Conservation (phyloP, 2,113 vertebrate genomes). For the Erinaceus europaeus region DNA sequence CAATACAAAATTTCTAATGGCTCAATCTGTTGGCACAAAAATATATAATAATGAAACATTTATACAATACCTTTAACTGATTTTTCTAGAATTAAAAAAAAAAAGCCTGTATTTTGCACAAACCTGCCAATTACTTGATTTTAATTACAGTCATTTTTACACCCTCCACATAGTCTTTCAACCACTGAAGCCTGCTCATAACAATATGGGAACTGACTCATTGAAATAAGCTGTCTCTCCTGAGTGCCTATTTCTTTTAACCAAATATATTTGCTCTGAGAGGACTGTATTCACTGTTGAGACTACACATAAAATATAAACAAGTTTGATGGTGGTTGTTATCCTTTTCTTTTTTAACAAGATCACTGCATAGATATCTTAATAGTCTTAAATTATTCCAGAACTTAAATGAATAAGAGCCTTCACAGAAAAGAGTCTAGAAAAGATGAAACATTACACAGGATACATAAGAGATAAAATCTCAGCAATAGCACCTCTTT, state of each 20-base stretch:
- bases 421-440: background rate
- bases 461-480: background rate
- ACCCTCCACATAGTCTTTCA: slow-evolving; percentile 39
- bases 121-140: slow-evolving; percentile 64
- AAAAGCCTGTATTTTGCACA: slow-evolving; percentile 55
- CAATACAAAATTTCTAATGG: background rate
- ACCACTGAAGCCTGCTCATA: slow-evolving; percentile 1
- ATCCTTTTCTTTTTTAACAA: background rate
- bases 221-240: slow-evolving; percentile 48
- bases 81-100: slow-evolving; percentile 40
- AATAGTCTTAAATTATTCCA: background rate
- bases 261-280: background rate
- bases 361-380: background rate
- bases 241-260: background rate
- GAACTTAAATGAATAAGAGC: background rate
- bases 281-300: background rate
- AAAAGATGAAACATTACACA: background rate
- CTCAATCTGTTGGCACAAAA: slow-evolving; percentile 12
- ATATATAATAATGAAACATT: background rate
- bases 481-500: background rate
- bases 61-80: background rate
- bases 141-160: slow-evolving; percentile 58
- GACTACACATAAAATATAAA: background rate
- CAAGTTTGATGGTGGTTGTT: background rate
- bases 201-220: slow-evolving; percentile 42